Evolutionary conservation across 2,113 vertebrate species (phyloP), one percentile per base, ranked within the genome.

Genomic region (Canis aureus): DNA sequence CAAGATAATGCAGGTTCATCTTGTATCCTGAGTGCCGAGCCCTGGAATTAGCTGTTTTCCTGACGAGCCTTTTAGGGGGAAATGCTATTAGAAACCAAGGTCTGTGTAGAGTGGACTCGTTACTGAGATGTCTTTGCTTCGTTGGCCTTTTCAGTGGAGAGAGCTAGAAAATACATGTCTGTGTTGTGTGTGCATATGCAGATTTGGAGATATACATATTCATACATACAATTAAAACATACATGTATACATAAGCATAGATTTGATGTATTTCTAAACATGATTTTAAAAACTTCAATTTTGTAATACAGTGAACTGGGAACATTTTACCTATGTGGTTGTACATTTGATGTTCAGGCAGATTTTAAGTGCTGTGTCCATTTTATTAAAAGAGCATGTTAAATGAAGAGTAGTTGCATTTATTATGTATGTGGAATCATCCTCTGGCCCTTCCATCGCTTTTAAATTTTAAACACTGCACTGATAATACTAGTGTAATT

Each of bases 131-230:
- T 87, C 80, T 90, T 76, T 66, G 17, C 57, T 92, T 92, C 15
- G 59, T 92, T 92, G 71, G 60, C 78, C 55, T 69, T 96, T 85
- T 81, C 49, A 94, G 49, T 78, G 67, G 35, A 32, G 27, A 67
- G 51, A 92, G 19, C 64, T 74, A 74, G 62, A 83, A 94, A 84
- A 69, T 67, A 7, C 0, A 51, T 69, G 11, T 66, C 8, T 78
- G 2, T 38, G 2, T 29, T 64, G 11, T 71, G 29, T 83, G 13
- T 20, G 6, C 12, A 55, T 1, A 17, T 1, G 87, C 8, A 67
- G 10, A 19, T 12, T 22, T 2, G 27, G 2, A 13, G 11, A 10
- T 8, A 16, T 15, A n/a, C 1, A 49, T 51, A 27, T 73, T 43
- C 10, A 35, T 4, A 81, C 19, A 51, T 32, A 25, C 9, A 66